These are phyloP conservation scores for Mycalesis mineus DNA, from an alignment of 2,888 invertebrate species.

Conservation along the genomic window DNA sequence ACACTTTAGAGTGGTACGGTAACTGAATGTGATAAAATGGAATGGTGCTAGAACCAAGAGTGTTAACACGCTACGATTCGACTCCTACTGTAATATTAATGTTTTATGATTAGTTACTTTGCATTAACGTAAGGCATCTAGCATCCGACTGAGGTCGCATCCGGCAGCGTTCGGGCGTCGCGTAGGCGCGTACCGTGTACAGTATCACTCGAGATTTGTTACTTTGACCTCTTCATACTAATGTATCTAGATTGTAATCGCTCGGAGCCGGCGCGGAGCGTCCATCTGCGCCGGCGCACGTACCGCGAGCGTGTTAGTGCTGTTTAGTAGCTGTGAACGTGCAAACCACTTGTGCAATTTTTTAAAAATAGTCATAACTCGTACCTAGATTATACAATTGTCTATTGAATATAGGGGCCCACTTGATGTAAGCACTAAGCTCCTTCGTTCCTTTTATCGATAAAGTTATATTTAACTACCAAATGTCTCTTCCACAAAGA, in stretches of 20 bases:
- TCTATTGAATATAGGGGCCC: constrained; percentile 76
- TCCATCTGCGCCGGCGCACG: too few species aligned
- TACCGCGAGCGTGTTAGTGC: too few species aligned
- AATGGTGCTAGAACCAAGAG: constrained; percentile 79
- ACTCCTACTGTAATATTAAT: constrained; percentile 76
- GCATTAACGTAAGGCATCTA: constrained; percentile 74
- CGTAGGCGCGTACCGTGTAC: constrained; percentile 65
- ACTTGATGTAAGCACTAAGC: constrained; percentile 63
- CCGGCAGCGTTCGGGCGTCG: constrained; percentile 36
- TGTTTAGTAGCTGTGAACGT: constrained; percentile 74
- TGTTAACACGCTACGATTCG: constrained; percentile 78
- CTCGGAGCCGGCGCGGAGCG: constrained; percentile 35
- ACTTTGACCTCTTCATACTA: constrained; percentile 69
- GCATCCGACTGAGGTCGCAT: constrained; percentile 71
- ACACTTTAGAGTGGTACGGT: constrained; percentile 79
- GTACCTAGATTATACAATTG: constrained; percentile 76
- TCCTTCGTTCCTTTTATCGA: constrained; percentile 56
- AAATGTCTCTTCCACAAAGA: constrained; percentile 73
- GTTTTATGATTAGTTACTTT: constrained; percentile 73
- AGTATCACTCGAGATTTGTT: constrained; percentile 77
- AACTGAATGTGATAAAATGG: constrained; percentile 80
- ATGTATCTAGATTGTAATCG: constrained; percentile 66
- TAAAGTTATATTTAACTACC: constrained; percentile 54
- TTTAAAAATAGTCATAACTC: constrained; percentile 75
- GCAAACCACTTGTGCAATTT: constrained; percentile 78